Percentiles rank a stretch among this genome's conserved stretches.
Conservation (phyloP, 2,113 vertebrate genomes). For the Carollia perspicillata region DNA sequence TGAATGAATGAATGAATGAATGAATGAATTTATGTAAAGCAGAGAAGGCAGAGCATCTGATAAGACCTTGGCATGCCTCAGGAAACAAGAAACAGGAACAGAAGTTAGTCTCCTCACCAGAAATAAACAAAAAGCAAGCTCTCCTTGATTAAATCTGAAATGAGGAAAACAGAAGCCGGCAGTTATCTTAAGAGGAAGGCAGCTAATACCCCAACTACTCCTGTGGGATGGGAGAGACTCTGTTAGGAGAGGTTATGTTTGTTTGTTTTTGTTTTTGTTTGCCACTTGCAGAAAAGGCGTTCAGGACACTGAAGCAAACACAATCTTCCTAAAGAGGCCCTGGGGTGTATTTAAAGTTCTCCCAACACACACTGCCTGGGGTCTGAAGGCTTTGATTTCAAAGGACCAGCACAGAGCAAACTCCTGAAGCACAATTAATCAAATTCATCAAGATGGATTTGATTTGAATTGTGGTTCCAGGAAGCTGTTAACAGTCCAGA, state of each 20-base stretch:
- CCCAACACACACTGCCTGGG: neutral
- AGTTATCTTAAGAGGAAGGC: neutral
- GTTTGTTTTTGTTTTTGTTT: neutral
- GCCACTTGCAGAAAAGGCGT: slow-evolving; percentile 28
- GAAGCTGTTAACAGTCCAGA: slow-evolving; percentile 12
- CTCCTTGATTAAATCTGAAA: slow-evolving; percentile 38
- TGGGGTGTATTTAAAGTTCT: slow-evolving; percentile 13
- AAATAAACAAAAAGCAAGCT: slow-evolving; percentile 52
- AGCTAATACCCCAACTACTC: neutral
- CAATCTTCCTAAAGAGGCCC: slow-evolving; percentile 25
- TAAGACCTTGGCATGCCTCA: neutral
- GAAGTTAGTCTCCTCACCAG: slow-evolving; percentile 19
- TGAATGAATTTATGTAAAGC: neutral
- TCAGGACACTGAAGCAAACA: neutral
- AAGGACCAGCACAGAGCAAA: slow-evolving; percentile 24
- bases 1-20: neutral
- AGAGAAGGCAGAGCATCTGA: neutral
- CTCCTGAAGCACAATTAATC: slow-evolving; percentile 59
- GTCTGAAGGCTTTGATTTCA: slow-evolving; percentile 44
- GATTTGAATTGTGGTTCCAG: slow-evolving; percentile 55
- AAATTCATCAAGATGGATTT: slow-evolving; percentile 58
- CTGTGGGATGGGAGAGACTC: neutral
- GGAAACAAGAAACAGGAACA: slow-evolving; percentile 27
- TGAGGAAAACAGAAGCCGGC: slow-evolving; percentile 9
- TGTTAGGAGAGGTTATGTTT: neutral